These are phyloP conservation scores for Dendronephthya gigantea DNA, from an alignment of 64 coral and sea anemone species.

Conservation along the genomic window DNA sequence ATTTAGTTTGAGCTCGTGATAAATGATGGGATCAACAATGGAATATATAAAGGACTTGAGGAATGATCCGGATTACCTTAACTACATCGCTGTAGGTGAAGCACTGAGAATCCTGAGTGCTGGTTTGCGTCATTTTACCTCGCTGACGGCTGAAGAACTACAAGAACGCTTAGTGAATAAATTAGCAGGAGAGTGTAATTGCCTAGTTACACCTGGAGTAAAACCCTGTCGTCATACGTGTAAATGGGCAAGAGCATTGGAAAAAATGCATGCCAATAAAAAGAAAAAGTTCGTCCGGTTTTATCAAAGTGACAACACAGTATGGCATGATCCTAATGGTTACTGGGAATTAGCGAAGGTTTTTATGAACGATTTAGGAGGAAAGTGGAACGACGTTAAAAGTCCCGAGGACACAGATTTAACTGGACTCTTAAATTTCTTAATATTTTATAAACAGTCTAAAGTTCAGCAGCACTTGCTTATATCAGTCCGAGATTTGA, in stretches of 20 bases:
- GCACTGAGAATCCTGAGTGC: not conserved
- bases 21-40: not conserved
- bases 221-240: not conserved
- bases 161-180: not conserved
- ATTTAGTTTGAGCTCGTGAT: not conserved
- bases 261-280: not conserved
- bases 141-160: not conserved
- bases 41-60: not conserved
- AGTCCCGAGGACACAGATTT: not conserved
- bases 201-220: not conserved
- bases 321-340: constrained; percentile 7
- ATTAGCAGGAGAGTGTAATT: not conserved
- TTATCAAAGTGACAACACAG: not conserved
- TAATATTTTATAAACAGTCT: not conserved
- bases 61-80: not conserved
- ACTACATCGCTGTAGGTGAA: not conserved
- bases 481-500: not conserved
- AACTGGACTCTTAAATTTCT: not conserved
- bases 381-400: not conserved
- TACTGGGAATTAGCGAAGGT: constrained; percentile 1
- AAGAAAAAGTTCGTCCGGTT: not conserved
- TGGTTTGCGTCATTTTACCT: not conserved
- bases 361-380: not conserved
- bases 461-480: not conserved
- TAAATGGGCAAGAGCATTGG: not conserved